Evolutionary conservation across 2,797 vertebrate genomes (phyloP).

Genomic region (Cyprinella venusta): DNA sequence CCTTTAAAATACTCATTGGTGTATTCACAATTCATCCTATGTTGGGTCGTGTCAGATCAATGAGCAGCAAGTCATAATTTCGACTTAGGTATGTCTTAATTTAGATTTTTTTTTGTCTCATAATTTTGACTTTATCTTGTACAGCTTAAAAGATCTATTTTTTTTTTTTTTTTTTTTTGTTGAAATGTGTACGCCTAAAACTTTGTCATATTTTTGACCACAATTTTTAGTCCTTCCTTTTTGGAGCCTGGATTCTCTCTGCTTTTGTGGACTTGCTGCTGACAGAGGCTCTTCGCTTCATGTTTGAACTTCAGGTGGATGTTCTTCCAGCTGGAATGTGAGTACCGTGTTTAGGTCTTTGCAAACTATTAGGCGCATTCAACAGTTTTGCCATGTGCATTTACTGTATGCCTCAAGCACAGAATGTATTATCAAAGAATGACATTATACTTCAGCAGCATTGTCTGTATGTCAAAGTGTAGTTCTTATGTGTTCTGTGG

Average conservation of each 20-base stretch:
- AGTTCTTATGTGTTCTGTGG: neutral
- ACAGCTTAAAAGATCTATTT: neutral
- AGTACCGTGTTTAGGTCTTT: slow-evolving; percentile 64
- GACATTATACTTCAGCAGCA: neutral
- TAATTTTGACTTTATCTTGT: too few relatives aligned
- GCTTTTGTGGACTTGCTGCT: slow-evolving; percentile 87
- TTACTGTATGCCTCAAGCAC: neutral
- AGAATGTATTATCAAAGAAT: neutral
- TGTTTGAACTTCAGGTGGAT: slow-evolving; percentile 84
- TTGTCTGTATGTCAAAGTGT: neutral
- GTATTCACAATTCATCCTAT: too few relatives aligned
- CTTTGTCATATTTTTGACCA: slow-evolving; percentile 33
- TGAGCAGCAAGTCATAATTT: too few relatives aligned
- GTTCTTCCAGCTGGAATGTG: slow-evolving; percentile 94
- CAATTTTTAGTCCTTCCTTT: slow-evolving; percentile 87
- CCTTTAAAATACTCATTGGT: too few relatives aligned
- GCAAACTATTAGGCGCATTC: neutral
- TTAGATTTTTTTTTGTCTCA: too few relatives aligned
- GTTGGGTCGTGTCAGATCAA: too few relatives aligned
- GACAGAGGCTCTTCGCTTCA: slow-evolving; percentile 78
- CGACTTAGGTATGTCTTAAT: too few relatives aligned
- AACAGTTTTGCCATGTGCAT: neutral
- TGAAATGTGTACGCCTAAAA: neutral
- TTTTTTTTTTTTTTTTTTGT: neutral
- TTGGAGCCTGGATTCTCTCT: slow-evolving; percentile 91